Percentiles rank a stretch among this genome's conserved stretches.
Evolutionary conservation across 2,888 invertebrate species (phyloP).

Genomic region (Parasteatoda lunata): DNA sequence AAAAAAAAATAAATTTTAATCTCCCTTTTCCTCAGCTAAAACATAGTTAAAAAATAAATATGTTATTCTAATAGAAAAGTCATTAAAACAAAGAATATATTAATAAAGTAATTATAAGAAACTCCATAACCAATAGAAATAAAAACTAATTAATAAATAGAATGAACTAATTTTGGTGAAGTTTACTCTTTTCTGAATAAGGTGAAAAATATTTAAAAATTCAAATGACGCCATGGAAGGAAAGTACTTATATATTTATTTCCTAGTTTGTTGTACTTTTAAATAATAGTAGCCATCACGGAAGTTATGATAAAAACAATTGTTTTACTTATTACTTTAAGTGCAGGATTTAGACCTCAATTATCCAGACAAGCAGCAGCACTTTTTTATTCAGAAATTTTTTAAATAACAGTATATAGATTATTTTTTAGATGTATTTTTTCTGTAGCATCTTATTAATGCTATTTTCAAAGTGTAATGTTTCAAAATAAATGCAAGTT

Average conservation of each 20-base stretch:
- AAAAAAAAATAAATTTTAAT: too few species aligned
- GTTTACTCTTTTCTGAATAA: too few species aligned
- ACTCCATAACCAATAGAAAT: conserved; percentile 9
- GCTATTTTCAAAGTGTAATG: too few species aligned
- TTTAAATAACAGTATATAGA: too few species aligned
- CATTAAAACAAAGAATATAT: not conserved
- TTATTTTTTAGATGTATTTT: too few species aligned
- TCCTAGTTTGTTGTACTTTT: conserved; percentile 38
- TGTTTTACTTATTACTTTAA: conserved; percentile 47
- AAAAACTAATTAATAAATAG: conserved; percentile 47
- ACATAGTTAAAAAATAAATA: too few species aligned
- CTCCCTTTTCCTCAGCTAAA: too few species aligned
- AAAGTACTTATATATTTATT: conserved; percentile 43
- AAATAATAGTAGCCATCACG: conserved; percentile 34
- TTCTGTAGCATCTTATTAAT: too few species aligned
- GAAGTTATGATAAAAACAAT: conserved; percentile 32
- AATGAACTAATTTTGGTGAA: conserved; percentile 16
- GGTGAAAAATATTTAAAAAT: conserved; percentile 50
- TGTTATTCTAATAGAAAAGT: not conserved
- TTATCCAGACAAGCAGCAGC: not conserved
- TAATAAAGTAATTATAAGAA: conserved; percentile 42
- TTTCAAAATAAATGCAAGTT: too few species aligned
- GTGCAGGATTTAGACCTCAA: conserved; percentile 36
- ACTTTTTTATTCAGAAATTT: too few species aligned
- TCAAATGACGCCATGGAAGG: conserved; percentile 4